These are phyloP conservation scores for Trachymyrmex septentrionalis DNA, from an alignment of 1,140 invertebrate genomes.

Conservation along the genomic window DNA sequence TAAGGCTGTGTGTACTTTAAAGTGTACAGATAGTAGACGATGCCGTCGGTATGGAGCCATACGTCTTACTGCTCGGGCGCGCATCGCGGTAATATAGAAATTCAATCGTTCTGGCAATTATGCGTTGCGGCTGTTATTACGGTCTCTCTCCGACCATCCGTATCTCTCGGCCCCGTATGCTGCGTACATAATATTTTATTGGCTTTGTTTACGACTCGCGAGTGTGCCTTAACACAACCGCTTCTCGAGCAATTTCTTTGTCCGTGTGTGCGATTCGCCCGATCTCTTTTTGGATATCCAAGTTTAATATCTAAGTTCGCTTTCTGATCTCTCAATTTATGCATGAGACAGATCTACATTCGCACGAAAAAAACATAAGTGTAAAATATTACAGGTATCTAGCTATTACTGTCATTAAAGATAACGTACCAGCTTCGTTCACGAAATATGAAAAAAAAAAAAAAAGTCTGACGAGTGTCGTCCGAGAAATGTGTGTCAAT, in stretches of 20 bases:
- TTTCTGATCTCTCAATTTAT: slow-evolving; percentile 2
- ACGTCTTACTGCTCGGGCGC: slow-evolving; percentile 74
- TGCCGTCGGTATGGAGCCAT: slow-evolving; percentile 72
- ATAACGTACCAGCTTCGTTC: background rate
- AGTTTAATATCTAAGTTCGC: background rate
- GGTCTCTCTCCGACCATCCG: slow-evolving; percentile 67
- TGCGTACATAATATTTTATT: slow-evolving; percentile 85
- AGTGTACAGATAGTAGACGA: slow-evolving; percentile 56
- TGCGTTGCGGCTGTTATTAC: slow-evolving; percentile 84
- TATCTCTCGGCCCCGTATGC: slow-evolving; percentile 73
- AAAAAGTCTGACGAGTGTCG: background rate
- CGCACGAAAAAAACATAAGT: background rate
- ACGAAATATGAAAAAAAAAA: background rate
- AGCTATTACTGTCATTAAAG: background rate
- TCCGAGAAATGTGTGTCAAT: slow-evolving; percentile 2
- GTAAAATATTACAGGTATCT: background rate
- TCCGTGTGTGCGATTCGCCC: background rate
- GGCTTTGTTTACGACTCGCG: slow-evolving; percentile 84
- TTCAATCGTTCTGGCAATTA: slow-evolving; percentile 86
- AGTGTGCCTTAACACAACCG: slow-evolving; percentile 78
- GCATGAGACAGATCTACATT: background rate
- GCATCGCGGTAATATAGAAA: slow-evolving; percentile 85
- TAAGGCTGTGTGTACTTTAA: slow-evolving; percentile 57
- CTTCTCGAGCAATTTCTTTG: slow-evolving; percentile 54
- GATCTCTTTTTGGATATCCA: background rate